Conservation (phyloP, 2,113 vertebrate species). For the Cheilinus undulatus region DNA sequence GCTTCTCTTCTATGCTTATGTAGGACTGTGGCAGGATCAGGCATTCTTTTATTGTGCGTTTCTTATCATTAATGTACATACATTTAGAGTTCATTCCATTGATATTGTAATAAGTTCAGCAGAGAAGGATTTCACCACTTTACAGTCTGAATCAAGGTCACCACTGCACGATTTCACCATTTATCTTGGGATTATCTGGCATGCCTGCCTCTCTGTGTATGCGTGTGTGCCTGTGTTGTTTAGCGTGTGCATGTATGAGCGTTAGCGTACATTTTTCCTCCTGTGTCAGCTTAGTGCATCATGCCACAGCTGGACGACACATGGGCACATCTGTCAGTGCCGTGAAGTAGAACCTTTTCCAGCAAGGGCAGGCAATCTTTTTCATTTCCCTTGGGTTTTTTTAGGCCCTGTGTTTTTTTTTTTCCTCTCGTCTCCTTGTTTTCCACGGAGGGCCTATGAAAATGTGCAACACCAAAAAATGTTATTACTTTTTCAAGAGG, state of each 20-base stretch:
- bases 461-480: conserved; percentile 23
- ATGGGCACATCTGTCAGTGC: conserved; percentile 75
- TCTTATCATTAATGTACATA: neutral
- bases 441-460: conserved; percentile 42
- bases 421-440: neutral
- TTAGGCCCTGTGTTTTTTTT: neutral
- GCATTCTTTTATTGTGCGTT: neutral
- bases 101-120: neutral
- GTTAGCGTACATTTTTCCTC: conserved; percentile 27
- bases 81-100: neutral
- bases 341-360: conserved; percentile 68
- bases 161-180: conserved; percentile 41
- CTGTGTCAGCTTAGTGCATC: conserved; percentile 49
- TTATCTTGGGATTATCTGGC: conserved; percentile 56
- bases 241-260: neutral
- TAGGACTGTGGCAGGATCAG: too few relatives aligned
- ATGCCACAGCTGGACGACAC: conserved; percentile 75
- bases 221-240: neutral
- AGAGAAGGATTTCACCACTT: neutral
- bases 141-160: conserved; percentile 60
- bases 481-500: conserved; percentile 52
- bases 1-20: too few relatives aligned
- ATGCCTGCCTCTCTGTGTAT: neutral
- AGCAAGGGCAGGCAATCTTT: conserved; percentile 62
- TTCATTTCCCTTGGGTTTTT: conserved; percentile 56